These are phyloP conservation scores for Sminthurinus aureus DNA, from an alignment of 2,888 invertebrate species.

Conservation along the genomic window DNA sequence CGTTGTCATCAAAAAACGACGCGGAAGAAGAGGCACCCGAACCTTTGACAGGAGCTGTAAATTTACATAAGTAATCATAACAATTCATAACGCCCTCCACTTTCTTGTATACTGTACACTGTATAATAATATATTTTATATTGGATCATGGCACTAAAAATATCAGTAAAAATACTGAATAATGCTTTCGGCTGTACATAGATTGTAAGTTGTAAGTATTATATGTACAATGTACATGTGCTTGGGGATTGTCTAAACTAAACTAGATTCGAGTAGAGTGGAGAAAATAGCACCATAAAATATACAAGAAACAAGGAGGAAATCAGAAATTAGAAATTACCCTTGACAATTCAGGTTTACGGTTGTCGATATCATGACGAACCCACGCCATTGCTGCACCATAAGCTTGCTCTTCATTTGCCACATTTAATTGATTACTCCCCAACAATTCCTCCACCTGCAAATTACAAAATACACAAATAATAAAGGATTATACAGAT, in stretches of 20 bases:
- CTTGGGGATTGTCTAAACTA: too few relatives aligned
- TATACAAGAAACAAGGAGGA: neutral
- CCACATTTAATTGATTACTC: slow-evolving; percentile 73
- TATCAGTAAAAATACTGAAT: too few relatives aligned
- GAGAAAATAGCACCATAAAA: neutral
- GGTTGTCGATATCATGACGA: slow-evolving; percentile 70
- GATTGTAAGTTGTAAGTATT: too few relatives aligned
- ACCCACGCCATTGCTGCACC: slow-evolving; percentile 74
- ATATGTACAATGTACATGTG: too few relatives aligned
- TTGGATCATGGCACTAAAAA: too few relatives aligned
- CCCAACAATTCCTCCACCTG: slow-evolving; percentile 73
- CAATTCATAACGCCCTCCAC: neutral
- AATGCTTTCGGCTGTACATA: too few relatives aligned
- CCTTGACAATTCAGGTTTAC: slow-evolving; percentile 69
- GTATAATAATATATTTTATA: too few relatives aligned
- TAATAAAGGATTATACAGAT: neutral
- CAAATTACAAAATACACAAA: slow-evolving; percentile 28
- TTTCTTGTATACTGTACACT: too few relatives aligned
- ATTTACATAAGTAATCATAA: too few relatives aligned
- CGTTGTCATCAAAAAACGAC: slow-evolving; percentile 73
- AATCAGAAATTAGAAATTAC: too few relatives aligned
- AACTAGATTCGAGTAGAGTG: too few relatives aligned
- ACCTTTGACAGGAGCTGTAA: slow-evolving; percentile 71
- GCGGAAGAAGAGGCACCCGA: slow-evolving; percentile 70
- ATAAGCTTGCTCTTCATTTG: slow-evolving; percentile 74